Evolutionary conservation across 2,888 invertebrate genomes (phyloP), one percentile per base, ranked within the genome.

Genomic region (Chydorus sphaericus): DNA sequence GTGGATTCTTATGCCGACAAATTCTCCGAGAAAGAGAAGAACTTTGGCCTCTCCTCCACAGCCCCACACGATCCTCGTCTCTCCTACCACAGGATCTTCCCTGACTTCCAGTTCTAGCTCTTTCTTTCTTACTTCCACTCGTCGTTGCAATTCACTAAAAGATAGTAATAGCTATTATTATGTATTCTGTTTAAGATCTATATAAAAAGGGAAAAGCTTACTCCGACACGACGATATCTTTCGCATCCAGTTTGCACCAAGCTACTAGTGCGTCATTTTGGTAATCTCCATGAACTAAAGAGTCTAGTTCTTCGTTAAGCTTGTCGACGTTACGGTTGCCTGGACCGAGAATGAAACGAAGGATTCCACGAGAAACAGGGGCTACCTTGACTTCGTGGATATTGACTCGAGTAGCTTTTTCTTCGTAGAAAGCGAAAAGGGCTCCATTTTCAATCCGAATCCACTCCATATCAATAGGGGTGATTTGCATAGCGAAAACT

Each of bases 51-150:
- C 55, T 18, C 57, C 58, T 4, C 59, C 59, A 7, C 38, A 30
- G 16, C 59, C 59, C 30, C 58, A 29, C 2, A 59, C 54, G n/a
- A 59, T 48, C 3, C 59, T 48, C 4, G 56, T 59, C 4, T 55
- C 54, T 26, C 56, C 57, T 4, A 58, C n/a, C 30, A 56, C 54
- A 10, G 52, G 54, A 28, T 54, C 59, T 49, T 59, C 59, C 11
- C 26, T 18, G 6, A 56, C 49, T 30, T 56, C 36, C 37, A 36
- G 7, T 37, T 36, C 23, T 23, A 26, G 20, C 14, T 36, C 33
- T 3, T n/a, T 52, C 33, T 36, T 31, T 8, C 26, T 2, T 4
- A 14, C 11, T 36, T 36, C 37, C 3, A 52, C 36, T 37, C 7
- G 18, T 16, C 33, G 33, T 14, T 18, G 6, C n/a, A 52, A n/a